Evolutionary conservation across 2,888 invertebrate genomes (phyloP).

Genomic region (Podotricha telesiphe): DNA sequence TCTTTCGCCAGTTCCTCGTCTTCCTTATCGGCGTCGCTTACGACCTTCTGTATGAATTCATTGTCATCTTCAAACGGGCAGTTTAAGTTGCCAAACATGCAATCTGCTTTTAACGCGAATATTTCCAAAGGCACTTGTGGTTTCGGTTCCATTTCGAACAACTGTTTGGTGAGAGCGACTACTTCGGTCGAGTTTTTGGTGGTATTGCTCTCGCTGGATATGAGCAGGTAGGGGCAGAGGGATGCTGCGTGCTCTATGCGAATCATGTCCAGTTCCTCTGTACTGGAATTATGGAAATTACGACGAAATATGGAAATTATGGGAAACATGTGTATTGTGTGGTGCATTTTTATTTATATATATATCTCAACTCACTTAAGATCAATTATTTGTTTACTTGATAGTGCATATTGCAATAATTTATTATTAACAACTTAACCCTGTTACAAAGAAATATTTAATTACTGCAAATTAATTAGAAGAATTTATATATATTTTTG

Average conservation of each 20-base stretch:
- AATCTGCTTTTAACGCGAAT: conserved; percentile 54
- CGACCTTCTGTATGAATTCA: conserved; percentile 47
- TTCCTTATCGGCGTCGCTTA: conserved; percentile 30
- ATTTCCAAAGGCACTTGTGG: conserved; percentile 38
- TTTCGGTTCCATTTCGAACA: conserved; percentile 39
- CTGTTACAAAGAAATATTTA: too few species aligned
- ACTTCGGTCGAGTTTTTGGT: conserved; percentile 40
- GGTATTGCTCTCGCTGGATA: background rate
- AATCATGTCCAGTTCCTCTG: conserved; percentile 46
- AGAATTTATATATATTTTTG: too few species aligned
- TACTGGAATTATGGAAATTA: conserved; percentile 47
- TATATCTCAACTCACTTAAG: too few species aligned
- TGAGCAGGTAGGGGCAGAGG: conserved; percentile 49
- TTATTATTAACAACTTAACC: too few species aligned
- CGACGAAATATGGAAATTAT: too few species aligned
- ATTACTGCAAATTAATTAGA: too few species aligned
- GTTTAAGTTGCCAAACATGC: conserved; percentile 54
- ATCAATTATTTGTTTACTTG: too few species aligned
- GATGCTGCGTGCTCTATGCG: conserved; percentile 56
- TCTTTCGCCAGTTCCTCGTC: conserved; percentile 48
- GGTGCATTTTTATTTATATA: too few species aligned
- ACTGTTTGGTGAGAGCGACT: conserved; percentile 41
- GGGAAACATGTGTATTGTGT: too few species aligned
- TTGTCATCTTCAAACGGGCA: conserved; percentile 58
- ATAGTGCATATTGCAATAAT: too few species aligned